Evolutionary conservation across 2,888 invertebrate genomes (phyloP).

Genomic region (Tenthredo scrophulariae): DNA sequence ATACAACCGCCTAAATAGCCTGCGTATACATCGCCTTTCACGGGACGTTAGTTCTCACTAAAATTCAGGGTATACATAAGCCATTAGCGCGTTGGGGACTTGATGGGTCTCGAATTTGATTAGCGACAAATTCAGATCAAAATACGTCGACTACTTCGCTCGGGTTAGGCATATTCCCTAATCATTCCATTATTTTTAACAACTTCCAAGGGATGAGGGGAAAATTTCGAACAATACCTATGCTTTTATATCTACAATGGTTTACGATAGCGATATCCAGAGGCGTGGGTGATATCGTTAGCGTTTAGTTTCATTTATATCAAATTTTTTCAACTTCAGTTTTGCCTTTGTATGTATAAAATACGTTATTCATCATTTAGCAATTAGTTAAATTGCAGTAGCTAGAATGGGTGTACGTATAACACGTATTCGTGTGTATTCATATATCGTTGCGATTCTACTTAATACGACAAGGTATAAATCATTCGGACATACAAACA

Average conservation of each 20-base stretch:
- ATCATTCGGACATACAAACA: background rate
- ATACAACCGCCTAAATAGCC: conserved; percentile 16
- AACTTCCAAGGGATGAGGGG: background rate
- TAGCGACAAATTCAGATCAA: conserved; percentile 38
- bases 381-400: background rate
- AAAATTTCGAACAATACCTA: background rate
- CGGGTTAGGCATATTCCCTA: too few species aligned
- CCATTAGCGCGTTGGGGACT: conserved; percentile 21
- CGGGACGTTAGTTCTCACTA: conserved; percentile 41
- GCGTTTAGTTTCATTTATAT: background rate
- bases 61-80: conserved; percentile 41
- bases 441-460: background rate
- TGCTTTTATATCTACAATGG: too few species aligned
- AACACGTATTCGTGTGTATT: background rate
- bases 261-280: too few species aligned
- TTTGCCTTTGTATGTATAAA: background rate
- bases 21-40: conserved; percentile 33
- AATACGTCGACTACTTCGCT: background rate
- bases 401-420: background rate
- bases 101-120: conserved; percentile 34
- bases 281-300: background rate
- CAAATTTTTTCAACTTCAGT: background rate
- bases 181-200: background rate
- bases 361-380: conserved; percentile 10
- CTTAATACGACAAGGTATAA: background rate